Evolutionary conservation across 1,140 invertebrate genomes (phyloP).

Genomic region (Drosophila takahashii): DNA sequence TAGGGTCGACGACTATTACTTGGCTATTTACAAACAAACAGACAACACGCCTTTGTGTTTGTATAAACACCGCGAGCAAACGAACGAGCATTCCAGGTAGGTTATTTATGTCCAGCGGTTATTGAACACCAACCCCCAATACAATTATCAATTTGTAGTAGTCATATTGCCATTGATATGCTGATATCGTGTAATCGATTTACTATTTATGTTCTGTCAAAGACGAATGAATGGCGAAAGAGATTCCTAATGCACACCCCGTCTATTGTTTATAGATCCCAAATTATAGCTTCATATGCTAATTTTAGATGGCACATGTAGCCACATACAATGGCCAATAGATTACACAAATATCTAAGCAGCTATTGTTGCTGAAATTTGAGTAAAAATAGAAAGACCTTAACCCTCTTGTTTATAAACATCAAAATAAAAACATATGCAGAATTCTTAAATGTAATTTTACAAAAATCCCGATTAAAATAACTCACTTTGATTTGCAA

Average conservation of each 20-base stretch:
- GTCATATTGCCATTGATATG: slow-evolving; percentile 53
- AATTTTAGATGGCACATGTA: slow-evolving; percentile 31
- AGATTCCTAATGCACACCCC: slow-evolving; percentile 5
- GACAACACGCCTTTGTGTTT: slow-evolving; percentile 25
- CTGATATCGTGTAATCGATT: slow-evolving; percentile 61
- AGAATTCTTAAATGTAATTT: neutral
- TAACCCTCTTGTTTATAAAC: neutral
- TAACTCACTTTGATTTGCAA: slow-evolving; percentile 2
- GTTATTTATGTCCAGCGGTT: slow-evolving; percentile 9
- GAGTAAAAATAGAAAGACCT: slow-evolving; percentile 1
- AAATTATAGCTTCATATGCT: slow-evolving; percentile 20
- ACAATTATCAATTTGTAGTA: slow-evolving; percentile 33
- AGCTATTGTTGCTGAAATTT: slow-evolving; percentile 16
- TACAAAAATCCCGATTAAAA: neutral
- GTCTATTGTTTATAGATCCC: slow-evolving; percentile 15
- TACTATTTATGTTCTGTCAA: slow-evolving; percentile 26
- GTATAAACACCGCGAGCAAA: slow-evolving; percentile 28
- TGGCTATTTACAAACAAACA: slow-evolving; percentile 51
- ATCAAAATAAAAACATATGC: neutral
- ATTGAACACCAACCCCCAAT: slow-evolving; percentile 5
- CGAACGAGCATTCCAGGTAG: slow-evolving; percentile 16
- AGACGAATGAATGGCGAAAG: neutral
- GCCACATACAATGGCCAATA: slow-evolving; percentile 20
- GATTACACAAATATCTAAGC: slow-evolving; percentile 5
- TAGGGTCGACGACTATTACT: slow-evolving; percentile 29